phyloP scores from a whole-genome alignment of 2,797 vertebrate genomes.

The Smutsia gigantea region DNA sequence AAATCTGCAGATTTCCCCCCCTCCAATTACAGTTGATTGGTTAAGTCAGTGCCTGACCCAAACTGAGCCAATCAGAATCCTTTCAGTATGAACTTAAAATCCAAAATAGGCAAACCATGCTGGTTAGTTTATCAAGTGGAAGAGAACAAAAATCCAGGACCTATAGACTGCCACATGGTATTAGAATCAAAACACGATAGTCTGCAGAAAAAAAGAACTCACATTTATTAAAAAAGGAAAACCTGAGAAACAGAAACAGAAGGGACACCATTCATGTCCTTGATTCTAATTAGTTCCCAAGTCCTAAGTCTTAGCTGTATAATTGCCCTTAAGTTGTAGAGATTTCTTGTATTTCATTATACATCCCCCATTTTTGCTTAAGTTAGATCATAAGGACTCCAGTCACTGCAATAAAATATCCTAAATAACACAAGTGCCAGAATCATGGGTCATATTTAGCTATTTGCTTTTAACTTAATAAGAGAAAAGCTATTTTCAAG shows the following conservation, averaged over 20 bases:
- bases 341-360: neutral
- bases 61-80: neutral
- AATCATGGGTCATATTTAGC: neutral
- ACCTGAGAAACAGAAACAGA: neutral
- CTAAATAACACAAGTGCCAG: neutral
- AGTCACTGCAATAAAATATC: neutral
- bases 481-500: neutral
- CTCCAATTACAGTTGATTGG: neutral
- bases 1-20: neutral
- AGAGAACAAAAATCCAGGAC: neutral
- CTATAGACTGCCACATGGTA: neutral
- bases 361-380: neutral
- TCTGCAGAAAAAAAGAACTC: neutral
- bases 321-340: neutral
- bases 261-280: neutral
- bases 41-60: neutral
- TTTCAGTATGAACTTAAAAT: neutral
- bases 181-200: neutral
- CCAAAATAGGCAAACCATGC: neutral
- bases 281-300: neutral
- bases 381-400: neutral
- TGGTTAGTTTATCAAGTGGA: neutral
- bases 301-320: neutral
- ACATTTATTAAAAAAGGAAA: neutral
- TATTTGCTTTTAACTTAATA: slow-evolving; percentile 18